Conservation (phyloP, 2,113 vertebrate genomes). For the Riparia riparia region DNA sequence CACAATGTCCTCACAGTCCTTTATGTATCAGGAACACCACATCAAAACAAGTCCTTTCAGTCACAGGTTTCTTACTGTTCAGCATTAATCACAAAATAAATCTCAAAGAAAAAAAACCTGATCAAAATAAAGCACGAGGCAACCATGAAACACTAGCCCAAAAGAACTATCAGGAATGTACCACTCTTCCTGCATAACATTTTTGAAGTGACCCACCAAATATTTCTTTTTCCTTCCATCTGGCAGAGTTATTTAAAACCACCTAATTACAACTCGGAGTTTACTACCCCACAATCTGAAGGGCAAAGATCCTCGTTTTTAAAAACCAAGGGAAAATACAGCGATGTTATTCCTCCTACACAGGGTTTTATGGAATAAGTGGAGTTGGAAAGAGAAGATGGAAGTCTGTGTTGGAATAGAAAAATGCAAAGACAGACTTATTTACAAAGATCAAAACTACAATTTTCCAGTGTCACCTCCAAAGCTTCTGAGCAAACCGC, state of each 20-base stretch:
- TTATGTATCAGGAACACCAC: background rate
- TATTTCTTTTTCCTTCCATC: background rate
- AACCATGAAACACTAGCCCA: background rate
- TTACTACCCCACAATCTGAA: background rate
- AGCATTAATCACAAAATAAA: slow-evolving; percentile 17
- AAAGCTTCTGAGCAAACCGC: slow-evolving; percentile 9
- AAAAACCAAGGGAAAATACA: slow-evolving; percentile 12
- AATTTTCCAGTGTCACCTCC: slow-evolving; percentile 34
- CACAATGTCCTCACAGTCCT: background rate
- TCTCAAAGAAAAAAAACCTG: background rate
- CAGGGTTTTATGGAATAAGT: background rate
- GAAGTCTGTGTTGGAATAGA: slow-evolving; percentile 16
- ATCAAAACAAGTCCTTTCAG: background rate
- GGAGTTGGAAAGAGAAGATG: background rate
- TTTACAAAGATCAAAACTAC: slow-evolving; percentile 50
- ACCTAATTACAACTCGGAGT: background rate
- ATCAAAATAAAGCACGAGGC: background rate
- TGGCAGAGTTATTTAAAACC: background rate
- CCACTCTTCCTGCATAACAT: background rate
- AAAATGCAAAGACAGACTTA: background rate
- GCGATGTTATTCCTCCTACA: slow-evolving; percentile 17
- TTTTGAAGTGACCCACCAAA: background rate
- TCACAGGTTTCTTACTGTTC: background rate
- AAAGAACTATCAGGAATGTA: background rate
- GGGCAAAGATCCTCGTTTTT: background rate